Percentiles rank a stretch among this genome's conserved stretches.
Evolutionary conservation across 2,113 vertebrate species (phyloP).

Genomic region (Malurus elegans): DNA sequence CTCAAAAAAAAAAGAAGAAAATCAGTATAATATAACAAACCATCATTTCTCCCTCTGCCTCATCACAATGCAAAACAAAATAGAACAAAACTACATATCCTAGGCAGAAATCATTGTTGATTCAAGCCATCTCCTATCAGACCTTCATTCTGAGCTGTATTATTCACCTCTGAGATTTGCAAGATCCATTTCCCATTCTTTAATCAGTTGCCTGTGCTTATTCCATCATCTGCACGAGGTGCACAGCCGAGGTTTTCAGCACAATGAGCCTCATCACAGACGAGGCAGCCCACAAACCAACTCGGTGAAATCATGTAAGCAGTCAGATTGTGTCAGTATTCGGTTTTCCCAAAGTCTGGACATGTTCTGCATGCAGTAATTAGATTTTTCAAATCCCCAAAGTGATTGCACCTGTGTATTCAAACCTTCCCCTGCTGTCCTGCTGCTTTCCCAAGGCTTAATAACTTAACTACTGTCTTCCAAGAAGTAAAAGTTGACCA

Average conservation of each 20-base stretch:
- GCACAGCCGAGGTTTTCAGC: neutral
- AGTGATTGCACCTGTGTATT: neutral
- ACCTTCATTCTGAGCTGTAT: neutral
- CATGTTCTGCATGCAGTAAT: neutral
- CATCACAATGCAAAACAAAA: neutral
- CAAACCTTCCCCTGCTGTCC: neutral
- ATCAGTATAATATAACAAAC: neutral
- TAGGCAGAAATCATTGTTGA: neutral
- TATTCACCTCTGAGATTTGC: neutral
- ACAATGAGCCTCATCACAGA: neutral
- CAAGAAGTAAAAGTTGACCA: neutral
- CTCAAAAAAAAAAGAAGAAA: neutral
- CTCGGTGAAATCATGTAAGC: neutral
- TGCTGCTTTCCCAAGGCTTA: neutral
- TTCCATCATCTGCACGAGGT: neutral
- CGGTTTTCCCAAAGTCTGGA: neutral
- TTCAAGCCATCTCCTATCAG: neutral
- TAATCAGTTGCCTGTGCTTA: neutral
- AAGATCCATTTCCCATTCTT: neutral
- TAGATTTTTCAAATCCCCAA: neutral
- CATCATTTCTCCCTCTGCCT: neutral
- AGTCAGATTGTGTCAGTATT: neutral
- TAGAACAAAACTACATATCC: neutral
- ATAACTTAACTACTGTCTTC: neutral
- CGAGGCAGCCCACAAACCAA: neutral